Evolutionary conservation across 1,140 invertebrate genomes (phyloP), one percentile per base, ranked within the genome.

Genomic region (Oppia nitens): DNA sequence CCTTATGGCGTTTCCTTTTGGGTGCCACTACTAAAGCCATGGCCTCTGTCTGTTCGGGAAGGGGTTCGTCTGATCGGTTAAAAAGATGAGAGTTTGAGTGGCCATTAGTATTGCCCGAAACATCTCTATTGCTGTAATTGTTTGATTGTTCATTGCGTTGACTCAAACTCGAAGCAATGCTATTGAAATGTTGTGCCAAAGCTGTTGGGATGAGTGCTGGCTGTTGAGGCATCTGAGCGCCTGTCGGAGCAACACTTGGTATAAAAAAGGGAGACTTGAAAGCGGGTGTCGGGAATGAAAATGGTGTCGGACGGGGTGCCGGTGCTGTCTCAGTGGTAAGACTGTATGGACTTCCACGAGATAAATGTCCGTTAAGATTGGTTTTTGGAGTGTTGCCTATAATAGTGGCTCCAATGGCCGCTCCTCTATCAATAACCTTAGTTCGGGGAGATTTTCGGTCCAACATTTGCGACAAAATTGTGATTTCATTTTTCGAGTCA

Each of bases 11-110:
- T 75, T 91, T 92, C 47, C 62, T 59, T 73, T 94, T 94, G 0
- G 88, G 87, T 25, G 85, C 84, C 60, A 95, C 88, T 25, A 95
- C 88, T 62, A 95, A 78, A 66, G 88, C 88, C 12, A 95, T 78
- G 0, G 91, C 71, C 72, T 95, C 91, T 68, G 90, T 92, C 71
- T 95, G 90, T 71, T 93, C 89, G 2, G 79, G 71, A 81, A 81
- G 72, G 76, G 76, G 65, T 17, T 52, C 48, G 55, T 51, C 45
- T n/a, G n/a, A n/a, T 9, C 55, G 47, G 9, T 47, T 25, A 25
- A 26, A 40, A 53, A 20, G 55, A 14, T 47, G 56, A 57, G 20
- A 17, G 17, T 23, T 28, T 51, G 49, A 25, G 32, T 40, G 32
- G 6, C 32, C 32, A 40, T 40, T 40, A 40, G 32, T 17, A 40